A percentile compares a stretch with the other conserved stretches of the same genome.
Conservation (phyloP, 2,797 vertebrate species). For the Onychomys arenicola region DNA sequence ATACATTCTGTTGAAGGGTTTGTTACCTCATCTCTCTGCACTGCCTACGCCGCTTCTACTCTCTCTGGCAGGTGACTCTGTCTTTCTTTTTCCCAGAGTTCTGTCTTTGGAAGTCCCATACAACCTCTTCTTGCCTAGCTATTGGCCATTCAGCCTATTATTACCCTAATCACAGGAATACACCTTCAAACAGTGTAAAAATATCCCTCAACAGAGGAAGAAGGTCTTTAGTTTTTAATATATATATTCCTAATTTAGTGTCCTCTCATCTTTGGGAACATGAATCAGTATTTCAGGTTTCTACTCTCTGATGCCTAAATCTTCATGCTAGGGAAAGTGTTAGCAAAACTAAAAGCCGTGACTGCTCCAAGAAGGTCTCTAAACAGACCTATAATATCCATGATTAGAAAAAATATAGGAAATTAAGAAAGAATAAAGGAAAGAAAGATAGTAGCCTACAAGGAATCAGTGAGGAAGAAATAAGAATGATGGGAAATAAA, state of each 20-base stretch:
- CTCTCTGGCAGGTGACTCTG: neutral
- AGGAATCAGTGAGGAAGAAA: neutral
- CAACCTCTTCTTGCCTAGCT: neutral
- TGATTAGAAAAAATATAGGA: neutral
- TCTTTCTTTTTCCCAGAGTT: neutral
- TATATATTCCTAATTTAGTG: neutral
- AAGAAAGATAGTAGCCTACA: neutral
- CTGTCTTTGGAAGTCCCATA: neutral
- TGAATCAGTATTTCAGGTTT: neutral
- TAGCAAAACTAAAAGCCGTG: neutral
- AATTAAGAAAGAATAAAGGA: neutral
- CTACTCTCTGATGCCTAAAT: neutral
- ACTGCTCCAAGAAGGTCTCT: neutral
- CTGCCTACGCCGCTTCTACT: neutral
- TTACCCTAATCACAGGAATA: neutral
- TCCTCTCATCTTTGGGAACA: neutral
- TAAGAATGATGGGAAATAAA: neutral
- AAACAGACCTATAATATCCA: neutral
- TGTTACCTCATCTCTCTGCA: neutral
- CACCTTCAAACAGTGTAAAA: neutral
- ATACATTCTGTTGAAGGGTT: neutral
- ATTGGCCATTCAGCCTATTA: neutral
- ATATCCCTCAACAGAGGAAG: neutral
- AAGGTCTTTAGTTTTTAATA: neutral
- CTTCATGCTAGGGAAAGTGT: neutral